Base-by-base conservation (phyloP, 2,888 invertebrate genomes). In the Lycocerus yunnanus region DNA sequence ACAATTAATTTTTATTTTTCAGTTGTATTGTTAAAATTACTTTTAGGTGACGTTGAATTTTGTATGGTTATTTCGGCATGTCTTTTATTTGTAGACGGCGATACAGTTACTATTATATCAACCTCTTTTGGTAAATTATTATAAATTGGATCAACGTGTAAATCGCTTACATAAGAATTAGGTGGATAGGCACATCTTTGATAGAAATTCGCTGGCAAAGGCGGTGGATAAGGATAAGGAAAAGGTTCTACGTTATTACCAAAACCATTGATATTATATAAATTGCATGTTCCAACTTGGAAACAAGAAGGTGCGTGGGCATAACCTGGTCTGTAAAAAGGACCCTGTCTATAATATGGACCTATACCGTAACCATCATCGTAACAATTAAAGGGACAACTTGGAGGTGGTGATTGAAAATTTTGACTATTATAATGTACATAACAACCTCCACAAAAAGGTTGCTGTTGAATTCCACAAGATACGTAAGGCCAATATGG, bases 401-500 rank as follows among this genome's bases (percentile, higher is more conserved):
- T 70, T 8, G 73, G 59, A 43, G 79, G 80, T 43, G 76, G 74
- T 11, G 70, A 76, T 11, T 79, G 74, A 5, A 77, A 73, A 1
- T 66, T 69, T 5, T 77, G 74, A 1, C 66, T 59, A 70, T 81
- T 81, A 70, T 84, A 84, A 58, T 85, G 84, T 21, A 80, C 77
- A 78, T 87, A 87, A 78, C 87, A 87, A 10, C 86, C 87, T 4
- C 82, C 83, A 73, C 87, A 87, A 43, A 77, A 78, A 24, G 69
- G 72, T 24, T 67, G 74, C 16, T 76, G 76, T 76, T 80, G 79
- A 43, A 83, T 79, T 13, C 82, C 82, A 77, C 86, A 86, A 2
- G 79, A 72, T 0, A 87, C 85, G 71, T 86, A 88, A 1, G 88
- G 87, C 87, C 87, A 87, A 11, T 71, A 71, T 0, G 83, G 81